Base-by-base conservation (phyloP, 2,113 vertebrate species). In the Athene cunicularia region DNA sequence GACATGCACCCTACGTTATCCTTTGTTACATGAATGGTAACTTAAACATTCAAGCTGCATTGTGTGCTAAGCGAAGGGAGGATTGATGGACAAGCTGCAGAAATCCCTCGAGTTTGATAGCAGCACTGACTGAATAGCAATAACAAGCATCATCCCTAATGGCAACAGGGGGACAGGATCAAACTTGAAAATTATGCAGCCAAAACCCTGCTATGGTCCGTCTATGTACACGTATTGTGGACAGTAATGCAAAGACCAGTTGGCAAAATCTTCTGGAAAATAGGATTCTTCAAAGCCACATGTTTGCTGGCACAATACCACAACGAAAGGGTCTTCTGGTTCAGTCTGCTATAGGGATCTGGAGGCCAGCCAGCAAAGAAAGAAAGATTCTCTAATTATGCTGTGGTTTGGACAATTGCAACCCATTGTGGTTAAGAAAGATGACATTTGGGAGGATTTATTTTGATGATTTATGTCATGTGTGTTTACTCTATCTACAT, bases 361-460 rank as follows among this genome's bases (percentile, higher is more conserved):
- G 83, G 67, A 96, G 63, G 24, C 82, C 33, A 92, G 79, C 74
- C 15, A 33, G 23, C 19, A 87, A 71, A 70, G 39, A 95, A 93
- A 91, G 41, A 94, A 64, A 71, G 50, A 96, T 93, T 96, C 70
- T 89, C 70, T 96, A 97, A 97, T 97, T 95, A 97, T 71, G 59
- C 45, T 97, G 88, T 83, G 93, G 94, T 94, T 97, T 96, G 82
- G 90, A 96, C 90, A 98, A 97, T 24, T 81, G 84, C 49, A 96
- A 71, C 50, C 88, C 93, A 95, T 67, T 95, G 96, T 88, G 93
- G 93, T 97, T 96, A 96, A 93, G 79, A 98, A 97, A 95, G 86
- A 93, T 13, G 92, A 81, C 60, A 19, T 94, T 62, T 90, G 95
- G 95, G 95, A 97, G 77, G 91, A 96, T 35, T 97, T 95, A 96